These are phyloP conservation scores for Plebejus argus DNA, from an alignment of 2,888 invertebrate genomes.

Conservation along the genomic window DNA sequence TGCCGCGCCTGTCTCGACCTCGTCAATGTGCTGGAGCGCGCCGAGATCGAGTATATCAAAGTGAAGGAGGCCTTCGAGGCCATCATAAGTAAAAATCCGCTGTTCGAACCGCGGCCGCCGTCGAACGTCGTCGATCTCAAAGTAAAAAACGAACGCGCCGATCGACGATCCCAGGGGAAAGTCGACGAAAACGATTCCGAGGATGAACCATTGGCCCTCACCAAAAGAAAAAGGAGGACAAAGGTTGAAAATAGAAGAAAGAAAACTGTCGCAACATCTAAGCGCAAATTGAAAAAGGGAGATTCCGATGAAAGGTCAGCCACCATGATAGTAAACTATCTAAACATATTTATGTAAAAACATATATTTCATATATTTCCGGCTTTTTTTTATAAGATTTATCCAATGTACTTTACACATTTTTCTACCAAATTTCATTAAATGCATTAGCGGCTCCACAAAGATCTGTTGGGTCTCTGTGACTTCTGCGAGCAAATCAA, in stretches of 20 bases:
- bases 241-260: constrained; percentile 64
- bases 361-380: too few species aligned
- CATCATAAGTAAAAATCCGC: constrained; percentile 66
- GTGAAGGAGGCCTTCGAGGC: constrained; percentile 65
- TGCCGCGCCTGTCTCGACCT: constrained; percentile 66
- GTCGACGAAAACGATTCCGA: constrained; percentile 54
- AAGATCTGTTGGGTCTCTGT: too few species aligned
- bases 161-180: constrained; percentile 10
- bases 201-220: constrained; percentile 65
- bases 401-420: too few species aligned
- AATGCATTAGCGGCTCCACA: too few species aligned
- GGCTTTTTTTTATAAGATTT: too few species aligned
- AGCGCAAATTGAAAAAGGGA: constrained; percentile 48
- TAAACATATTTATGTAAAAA: background rate
- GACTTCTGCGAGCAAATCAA: too few species aligned
- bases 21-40: constrained; percentile 64
- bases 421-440: too few species aligned
- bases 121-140: constrained; percentile 52
- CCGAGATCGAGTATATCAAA: constrained; percentile 65
- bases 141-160: constrained; percentile 42
- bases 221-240: constrained; percentile 58
- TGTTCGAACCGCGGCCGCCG: constrained; percentile 51
- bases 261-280: constrained; percentile 48
- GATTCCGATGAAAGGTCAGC: constrained; percentile 47
- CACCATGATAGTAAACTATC: background rate